Evolutionary conservation across 2,113 vertebrate genomes (phyloP), one percentile per base, ranked within the genome.

Genomic region (Morphnarchus princeps): DNA sequence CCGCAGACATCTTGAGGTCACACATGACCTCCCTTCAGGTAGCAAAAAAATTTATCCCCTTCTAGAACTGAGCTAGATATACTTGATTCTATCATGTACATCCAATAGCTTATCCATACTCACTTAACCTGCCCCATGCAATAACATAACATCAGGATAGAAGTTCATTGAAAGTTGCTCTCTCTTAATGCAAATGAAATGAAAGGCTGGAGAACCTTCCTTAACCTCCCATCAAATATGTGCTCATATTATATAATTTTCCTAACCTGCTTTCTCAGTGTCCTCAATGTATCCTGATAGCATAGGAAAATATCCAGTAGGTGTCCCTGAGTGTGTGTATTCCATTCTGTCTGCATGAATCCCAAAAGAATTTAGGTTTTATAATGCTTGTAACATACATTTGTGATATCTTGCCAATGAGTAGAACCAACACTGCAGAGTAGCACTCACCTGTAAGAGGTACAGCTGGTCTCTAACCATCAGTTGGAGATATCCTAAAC

Each of bases 401-500:
- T 34, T 81, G 43, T 36, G 47, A 55, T 84, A 45, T 34, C 9
- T 49, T 87, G 52, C 52, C 26, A 54, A 29, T 1, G 26, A 54
- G 26, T 54, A 54, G 52, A 29, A 54, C 52, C 26, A 29, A 16
- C 52, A 16, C 52, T 54, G 52, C 26, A 66, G 52, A 1, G 1
- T 20, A 54, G 14, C 5, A 19, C 12, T 79, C 38, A 52, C 34
- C 32, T 54, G 13, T 42, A 25, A 54, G 34, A 79, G 22, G 45
- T 54, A 14, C 28, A 66, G 45, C 13, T 80, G 42, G 8, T 59
- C 22, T 52, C 38, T 28, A 45, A 49, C 20, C 9, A 55, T 55
- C 49, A 42, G 0, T 0, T 63, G 49, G 22, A 72, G 38, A 38
- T 18, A 42, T 31, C 36, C 1, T 25, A 54, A 58, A n/a, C 9